phyloP scores from a whole-genome alignment of 23 tunicate species.

The Botrylloides violaceus region DNA sequence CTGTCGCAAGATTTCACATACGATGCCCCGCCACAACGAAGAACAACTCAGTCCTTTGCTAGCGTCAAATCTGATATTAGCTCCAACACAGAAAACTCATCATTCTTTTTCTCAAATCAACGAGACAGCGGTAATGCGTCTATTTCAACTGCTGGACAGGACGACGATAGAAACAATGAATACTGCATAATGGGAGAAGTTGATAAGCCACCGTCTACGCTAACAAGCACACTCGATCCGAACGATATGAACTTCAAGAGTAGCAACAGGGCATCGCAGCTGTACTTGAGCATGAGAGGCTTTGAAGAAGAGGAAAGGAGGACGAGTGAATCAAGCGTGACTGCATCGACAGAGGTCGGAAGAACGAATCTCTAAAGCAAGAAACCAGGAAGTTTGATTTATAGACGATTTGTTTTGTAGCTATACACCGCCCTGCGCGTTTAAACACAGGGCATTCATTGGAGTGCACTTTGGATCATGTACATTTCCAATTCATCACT shows the following conservation, averaged over 20 bases:
- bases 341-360: background rate
- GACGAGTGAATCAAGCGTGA: background rate
- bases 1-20: background rate
- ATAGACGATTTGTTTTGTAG: too few relatives aligned
- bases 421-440: too few relatives aligned
- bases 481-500: too few relatives aligned
- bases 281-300: background rate
- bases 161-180: background rate
- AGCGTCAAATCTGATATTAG: background rate
- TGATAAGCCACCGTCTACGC: background rate
- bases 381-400: too few relatives aligned
- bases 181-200: background rate
- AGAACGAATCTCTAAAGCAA: background rate
- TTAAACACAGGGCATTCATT: too few relatives aligned
- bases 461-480: too few relatives aligned
- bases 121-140: background rate
- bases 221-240: background rate
- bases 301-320: background rate
- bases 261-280: background rate
- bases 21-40: background rate
- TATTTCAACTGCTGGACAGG: background rate
- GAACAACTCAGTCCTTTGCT: background rate
- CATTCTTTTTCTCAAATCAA: background rate
- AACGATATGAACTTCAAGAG: background rate
- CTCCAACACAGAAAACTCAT: background rate